Conservation (phyloP, 1,140 invertebrate genomes). For the Drosophila insularis region DNA sequence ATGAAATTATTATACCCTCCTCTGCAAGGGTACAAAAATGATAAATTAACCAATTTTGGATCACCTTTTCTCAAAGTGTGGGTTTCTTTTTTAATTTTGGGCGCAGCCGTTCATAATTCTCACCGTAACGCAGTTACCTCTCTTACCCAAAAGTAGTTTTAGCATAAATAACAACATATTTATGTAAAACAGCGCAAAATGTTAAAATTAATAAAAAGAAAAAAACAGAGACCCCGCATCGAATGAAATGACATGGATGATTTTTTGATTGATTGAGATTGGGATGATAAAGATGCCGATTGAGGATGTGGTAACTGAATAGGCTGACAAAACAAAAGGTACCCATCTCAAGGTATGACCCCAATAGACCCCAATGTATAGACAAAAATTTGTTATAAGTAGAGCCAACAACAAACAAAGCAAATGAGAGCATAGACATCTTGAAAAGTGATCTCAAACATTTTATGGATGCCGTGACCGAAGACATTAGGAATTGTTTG, state of each 20-base stretch:
- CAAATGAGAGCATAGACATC: neutral
- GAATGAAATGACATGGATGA: constrained; percentile 31
- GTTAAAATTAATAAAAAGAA: constrained; percentile 18
- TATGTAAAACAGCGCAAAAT: constrained; percentile 25
- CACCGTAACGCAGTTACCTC: constrained; percentile 2
- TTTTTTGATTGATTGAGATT: constrained; percentile 43
- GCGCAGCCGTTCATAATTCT: constrained; percentile 7
- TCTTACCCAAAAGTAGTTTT: neutral
- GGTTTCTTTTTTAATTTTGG: neutral
- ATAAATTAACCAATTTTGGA: neutral
- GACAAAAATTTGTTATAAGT: constrained; percentile 22
- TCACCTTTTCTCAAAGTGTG: neutral
- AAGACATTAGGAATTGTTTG: constrained; percentile 37
- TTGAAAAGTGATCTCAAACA: constrained; percentile 29
- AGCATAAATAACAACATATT: constrained; percentile 25
- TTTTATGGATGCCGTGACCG: constrained; percentile 52
- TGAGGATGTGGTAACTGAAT: constrained; percentile 21
- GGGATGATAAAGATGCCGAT: constrained; percentile 23
- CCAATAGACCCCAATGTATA: constrained; percentile 3
- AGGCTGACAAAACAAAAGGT: neutral
- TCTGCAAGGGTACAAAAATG: neutral
- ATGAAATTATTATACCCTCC: neutral
- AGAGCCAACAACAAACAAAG: neutral
- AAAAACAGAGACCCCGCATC: constrained; percentile 33
- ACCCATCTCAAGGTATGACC: constrained; percentile 17